Percentiles rank a stretch among this genome's conserved stretches.
These are phyloP conservation scores for Meriones psammophilus DNA, from an alignment of 2,797 vertebrate species.

Conservation along the genomic window DNA sequence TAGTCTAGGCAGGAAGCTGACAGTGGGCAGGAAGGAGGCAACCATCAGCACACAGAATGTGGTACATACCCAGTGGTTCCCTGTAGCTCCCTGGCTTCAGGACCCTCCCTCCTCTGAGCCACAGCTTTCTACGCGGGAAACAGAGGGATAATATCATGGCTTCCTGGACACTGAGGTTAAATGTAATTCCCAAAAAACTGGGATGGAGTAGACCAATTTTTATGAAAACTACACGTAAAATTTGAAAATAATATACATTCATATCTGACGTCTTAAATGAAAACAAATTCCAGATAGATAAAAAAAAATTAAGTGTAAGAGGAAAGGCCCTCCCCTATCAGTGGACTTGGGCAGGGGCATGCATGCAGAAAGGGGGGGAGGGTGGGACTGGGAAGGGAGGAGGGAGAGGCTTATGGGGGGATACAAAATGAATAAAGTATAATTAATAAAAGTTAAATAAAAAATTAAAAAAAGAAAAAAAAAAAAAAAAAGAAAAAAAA, in stretches of 20 bases:
- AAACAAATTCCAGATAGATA: neutral
- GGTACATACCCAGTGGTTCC: accelerated
- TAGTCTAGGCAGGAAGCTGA: neutral
- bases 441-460: too few relatives aligned
- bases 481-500: too few relatives aligned
- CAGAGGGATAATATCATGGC: too few relatives aligned
- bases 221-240: neutral
- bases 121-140: neutral
- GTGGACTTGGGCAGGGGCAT: too few relatives aligned
- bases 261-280: neutral
- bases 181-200: neutral
- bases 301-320: neutral
- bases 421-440: too few relatives aligned
- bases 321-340: too few relatives aligned
- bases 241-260: neutral
- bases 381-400: too few relatives aligned
- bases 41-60: too few relatives aligned
- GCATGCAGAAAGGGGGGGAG: too few relatives aligned
- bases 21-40: neutral
- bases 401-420: too few relatives aligned
- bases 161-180: neutral
- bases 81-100: neutral
- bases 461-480: too few relatives aligned
- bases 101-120: neutral
- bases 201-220: neutral